Evolutionary conservation across 2,797 vertebrate genomes (phyloP).

Genomic region (Pseudochirops corinnae): DNA sequence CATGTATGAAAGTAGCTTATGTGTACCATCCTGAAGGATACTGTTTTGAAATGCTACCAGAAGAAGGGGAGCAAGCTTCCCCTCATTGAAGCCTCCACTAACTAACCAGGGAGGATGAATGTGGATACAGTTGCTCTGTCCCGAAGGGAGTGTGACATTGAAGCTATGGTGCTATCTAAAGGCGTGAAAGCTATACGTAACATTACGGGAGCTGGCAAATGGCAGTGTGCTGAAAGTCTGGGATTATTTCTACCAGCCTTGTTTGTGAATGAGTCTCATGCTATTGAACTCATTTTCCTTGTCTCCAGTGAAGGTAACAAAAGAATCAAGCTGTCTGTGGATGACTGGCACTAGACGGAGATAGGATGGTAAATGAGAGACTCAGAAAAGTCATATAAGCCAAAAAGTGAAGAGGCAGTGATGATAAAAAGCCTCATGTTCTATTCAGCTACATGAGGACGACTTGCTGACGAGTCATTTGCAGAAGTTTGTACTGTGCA

Average conservation of each 20-base stretch:
- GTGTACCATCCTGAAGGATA: not conserved
- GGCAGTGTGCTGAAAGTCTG: not conserved
- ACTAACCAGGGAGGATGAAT: not conserved
- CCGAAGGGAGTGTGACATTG: not conserved
- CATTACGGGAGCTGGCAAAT: not conserved
- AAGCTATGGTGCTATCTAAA: not conserved
- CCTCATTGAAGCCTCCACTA: not conserved
- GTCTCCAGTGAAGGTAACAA: not conserved
- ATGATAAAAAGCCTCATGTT: not conserved
- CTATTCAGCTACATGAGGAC: not conserved
- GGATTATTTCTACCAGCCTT: not conserved
- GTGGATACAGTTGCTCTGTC: not conserved
- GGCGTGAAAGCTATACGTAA: not conserved
- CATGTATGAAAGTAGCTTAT: not conserved
- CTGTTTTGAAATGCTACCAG: not conserved
- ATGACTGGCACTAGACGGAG: not conserved
- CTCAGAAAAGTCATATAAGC: not conserved
- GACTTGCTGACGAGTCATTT: not conserved
- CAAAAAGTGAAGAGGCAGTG: not conserved
- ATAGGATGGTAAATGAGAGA: not conserved
- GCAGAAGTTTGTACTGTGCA: not conserved
- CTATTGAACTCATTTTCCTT: not conserved
- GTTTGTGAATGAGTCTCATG: not conserved
- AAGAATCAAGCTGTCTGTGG: not conserved
- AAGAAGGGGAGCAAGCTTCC: not conserved